A percentile compares a stretch with the other conserved stretches of the same genome.
Conservation (phyloP, 2,113 vertebrate genomes). For the Archocentrus centrarchus region DNA sequence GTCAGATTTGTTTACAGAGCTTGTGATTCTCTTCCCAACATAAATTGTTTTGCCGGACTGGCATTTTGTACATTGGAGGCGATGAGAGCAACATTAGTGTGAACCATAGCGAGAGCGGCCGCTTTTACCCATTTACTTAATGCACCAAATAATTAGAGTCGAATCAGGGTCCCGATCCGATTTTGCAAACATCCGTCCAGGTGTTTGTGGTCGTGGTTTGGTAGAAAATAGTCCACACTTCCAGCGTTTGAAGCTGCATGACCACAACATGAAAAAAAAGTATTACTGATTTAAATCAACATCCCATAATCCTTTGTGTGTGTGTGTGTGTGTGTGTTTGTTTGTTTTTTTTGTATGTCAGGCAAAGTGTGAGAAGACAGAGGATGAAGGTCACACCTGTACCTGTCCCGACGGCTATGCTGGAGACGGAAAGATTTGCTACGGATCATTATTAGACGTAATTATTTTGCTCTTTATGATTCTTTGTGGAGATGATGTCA, state of each 20-base stretch:
- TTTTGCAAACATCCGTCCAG: not conserved
- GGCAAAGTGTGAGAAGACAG: conserved; percentile 84
- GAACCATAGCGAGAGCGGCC: not conserved
- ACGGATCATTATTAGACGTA: conserved; percentile 82
- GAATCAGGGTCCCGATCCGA: not conserved
- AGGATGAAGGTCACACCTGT: conserved; percentile 81
- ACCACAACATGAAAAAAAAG: not conserved
- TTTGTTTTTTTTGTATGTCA: conserved; percentile 49
- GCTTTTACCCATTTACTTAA: not conserved
- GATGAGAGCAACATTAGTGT: not conserved
- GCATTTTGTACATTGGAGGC: not conserved
- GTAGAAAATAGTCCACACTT: not conserved
- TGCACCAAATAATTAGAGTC: not conserved
- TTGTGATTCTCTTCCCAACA: not conserved
- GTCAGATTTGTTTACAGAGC: not conserved
- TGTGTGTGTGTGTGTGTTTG: not conserved
- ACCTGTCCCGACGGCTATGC: conserved; percentile 81
- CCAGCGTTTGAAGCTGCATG: not conserved
- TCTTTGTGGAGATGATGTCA: not conserved
- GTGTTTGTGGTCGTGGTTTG: not conserved
- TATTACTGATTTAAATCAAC: not conserved
- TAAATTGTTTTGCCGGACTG: not conserved
- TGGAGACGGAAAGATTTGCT: conserved; percentile 89
- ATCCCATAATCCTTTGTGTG: not conserved
- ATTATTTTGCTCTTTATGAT: not conserved